Percentiles rank a stretch among this genome's conserved stretches.
Evolutionary conservation across 2,888 invertebrate genomes (phyloP).

Genomic region (Cheilosia grossa): DNA sequence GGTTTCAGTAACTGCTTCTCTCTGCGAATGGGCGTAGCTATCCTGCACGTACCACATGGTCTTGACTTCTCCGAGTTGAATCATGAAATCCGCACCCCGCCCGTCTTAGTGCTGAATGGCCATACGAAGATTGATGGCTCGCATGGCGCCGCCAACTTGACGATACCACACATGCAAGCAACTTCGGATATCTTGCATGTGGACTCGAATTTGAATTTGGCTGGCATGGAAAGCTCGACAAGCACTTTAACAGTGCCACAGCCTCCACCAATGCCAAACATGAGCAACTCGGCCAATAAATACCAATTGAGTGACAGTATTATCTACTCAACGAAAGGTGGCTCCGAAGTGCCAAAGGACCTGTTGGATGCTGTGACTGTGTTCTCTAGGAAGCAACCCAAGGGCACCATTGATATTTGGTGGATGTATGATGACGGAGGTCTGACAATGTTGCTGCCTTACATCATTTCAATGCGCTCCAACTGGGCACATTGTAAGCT

Average conservation of each 20-base stretch:
- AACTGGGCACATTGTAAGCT: constrained; percentile 91
- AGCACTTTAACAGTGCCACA: constrained; percentile 80
- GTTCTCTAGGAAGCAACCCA: constrained; percentile 90
- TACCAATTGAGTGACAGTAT: constrained; percentile 82
- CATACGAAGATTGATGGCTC: constrained; percentile 72
- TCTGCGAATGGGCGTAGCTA: constrained; percentile 94
- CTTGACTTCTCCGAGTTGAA: constrained; percentile 88
- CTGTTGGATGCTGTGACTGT: constrained; percentile 88
- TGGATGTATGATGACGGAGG: constrained; percentile 98
- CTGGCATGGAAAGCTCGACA: constrained; percentile 82
- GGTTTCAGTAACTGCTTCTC: constrained; percentile 93
- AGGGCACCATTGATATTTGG: constrained; percentile 96
- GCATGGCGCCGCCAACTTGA: constrained; percentile 79
- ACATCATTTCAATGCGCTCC: constrained; percentile 91
- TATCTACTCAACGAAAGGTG: constrained; percentile 85
- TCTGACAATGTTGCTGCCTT: constrained; percentile 92
- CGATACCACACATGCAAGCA: constrained; percentile 79
- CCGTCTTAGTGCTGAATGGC: constrained; percentile 73
- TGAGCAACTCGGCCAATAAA: constrained; percentile 77
- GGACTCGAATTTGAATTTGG: constrained; percentile 89
- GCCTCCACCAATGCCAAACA: constrained; percentile 80
- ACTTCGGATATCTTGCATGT: constrained; percentile 85
- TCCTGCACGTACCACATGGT: constrained; percentile 93
- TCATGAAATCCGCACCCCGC: constrained; percentile 78
- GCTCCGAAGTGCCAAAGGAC: constrained; percentile 86